Evolutionary conservation across 1,140 invertebrate species (phyloP).

Genomic region (Drosophila rufa): DNA sequence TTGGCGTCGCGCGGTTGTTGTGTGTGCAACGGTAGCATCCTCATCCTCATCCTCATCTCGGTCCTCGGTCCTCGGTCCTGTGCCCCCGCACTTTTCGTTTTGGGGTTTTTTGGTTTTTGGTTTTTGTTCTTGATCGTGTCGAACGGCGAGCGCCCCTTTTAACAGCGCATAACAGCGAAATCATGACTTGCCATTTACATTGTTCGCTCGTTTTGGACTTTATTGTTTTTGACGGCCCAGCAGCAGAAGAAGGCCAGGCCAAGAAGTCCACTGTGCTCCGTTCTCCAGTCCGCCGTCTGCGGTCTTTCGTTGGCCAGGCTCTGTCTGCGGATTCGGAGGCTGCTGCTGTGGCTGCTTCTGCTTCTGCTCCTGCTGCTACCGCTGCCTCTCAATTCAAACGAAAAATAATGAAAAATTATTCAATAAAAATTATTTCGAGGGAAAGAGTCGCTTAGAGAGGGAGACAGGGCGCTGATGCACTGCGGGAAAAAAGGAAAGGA

Average conservation of each 20-base stretch:
- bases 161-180: slow-evolving; percentile 85
- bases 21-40: slow-evolving; percentile 71
- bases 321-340: slow-evolving; percentile 24
- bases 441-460: slow-evolving; percentile 31
- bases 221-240: slow-evolving; percentile 83
- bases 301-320: slow-evolving; percentile 32
- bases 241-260: slow-evolving; percentile 31
- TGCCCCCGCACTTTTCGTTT: slow-evolving; percentile 56
- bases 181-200: slow-evolving; percentile 85
- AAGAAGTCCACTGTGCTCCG: slow-evolving; percentile 11
- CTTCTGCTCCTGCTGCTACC: slow-evolving; percentile 54
- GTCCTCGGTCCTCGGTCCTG: slow-evolving; percentile 28
- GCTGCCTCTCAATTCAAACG: slow-evolving; percentile 81
- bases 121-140: slow-evolving; percentile 84
- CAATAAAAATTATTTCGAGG: slow-evolving; percentile 84
- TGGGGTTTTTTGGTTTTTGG: slow-evolving; percentile 50
- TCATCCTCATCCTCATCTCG: slow-evolving; percentile 37
- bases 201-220: slow-evolving; percentile 84
- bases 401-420: slow-evolving; percentile 85
- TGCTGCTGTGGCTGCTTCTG: slow-evolving; percentile 8
- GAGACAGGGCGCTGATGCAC: slow-evolving; percentile 17
- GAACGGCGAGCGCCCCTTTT: slow-evolving; percentile 85
- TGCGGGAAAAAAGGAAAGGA: background rate
- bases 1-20: slow-evolving; percentile 56
- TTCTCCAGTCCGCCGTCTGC: slow-evolving; percentile 15